Evolutionary conservation across 2,888 invertebrate genomes (phyloP).

Genomic region (Leptinotarsa rubiginosa): DNA sequence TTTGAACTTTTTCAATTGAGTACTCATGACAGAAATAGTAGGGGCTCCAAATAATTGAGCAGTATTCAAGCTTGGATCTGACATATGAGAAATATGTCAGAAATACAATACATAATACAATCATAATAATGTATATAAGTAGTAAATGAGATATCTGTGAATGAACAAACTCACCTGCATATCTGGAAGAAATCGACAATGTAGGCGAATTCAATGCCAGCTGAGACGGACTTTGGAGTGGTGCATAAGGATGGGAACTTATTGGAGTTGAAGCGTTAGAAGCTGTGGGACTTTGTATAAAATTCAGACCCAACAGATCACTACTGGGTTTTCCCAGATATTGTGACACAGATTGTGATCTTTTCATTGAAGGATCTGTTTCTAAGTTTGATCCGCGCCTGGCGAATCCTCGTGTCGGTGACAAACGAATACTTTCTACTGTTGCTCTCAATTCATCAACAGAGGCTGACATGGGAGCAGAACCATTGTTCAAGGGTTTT

Average conservation of each 20-base stretch:
- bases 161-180: slow-evolving; percentile 65
- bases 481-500: slow-evolving; percentile 91
- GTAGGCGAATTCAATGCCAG: slow-evolving; percentile 78
- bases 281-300: slow-evolving; percentile 82
- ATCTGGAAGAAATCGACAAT: slow-evolving; percentile 67
- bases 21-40: too few species aligned
- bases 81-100: too few species aligned
- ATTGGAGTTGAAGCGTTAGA: slow-evolving; percentile 79
- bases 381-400: slow-evolving; percentile 79
- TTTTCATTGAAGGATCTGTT: slow-evolving; percentile 73
- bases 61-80: too few species aligned
- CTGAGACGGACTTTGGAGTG: slow-evolving; percentile 80
- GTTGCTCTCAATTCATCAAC: slow-evolving; percentile 94
- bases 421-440: slow-evolving; percentile 88
- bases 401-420: slow-evolving; percentile 77
- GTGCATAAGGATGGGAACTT: slow-evolving; percentile 81
- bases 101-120: too few species aligned
- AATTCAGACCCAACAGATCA: slow-evolving; percentile 82
- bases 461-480: slow-evolving; percentile 92
- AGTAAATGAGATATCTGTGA: too few species aligned
- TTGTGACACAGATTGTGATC: slow-evolving; percentile 83
- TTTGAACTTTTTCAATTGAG: too few species aligned
- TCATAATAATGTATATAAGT: too few species aligned
- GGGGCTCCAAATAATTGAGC: too few species aligned
- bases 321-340: slow-evolving; percentile 81